phyloP scores from a whole-genome alignment of 2,888 invertebrate species.

The Pachycephus smyrnensis region DNA sequence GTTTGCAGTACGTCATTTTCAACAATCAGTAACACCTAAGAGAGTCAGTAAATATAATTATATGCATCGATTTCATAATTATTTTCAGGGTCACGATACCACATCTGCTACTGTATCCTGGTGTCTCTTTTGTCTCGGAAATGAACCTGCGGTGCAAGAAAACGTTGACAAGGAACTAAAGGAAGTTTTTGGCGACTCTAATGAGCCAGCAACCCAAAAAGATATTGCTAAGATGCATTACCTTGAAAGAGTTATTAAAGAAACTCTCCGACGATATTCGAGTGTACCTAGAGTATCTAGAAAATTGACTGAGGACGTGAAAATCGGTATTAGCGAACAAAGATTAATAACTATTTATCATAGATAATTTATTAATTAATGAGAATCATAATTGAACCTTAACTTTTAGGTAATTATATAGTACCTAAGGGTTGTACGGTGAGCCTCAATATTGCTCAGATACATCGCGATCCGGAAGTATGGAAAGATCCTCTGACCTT shows the following conservation, averaged over 20 bases:
- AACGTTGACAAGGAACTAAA: slow-evolving; percentile 68
- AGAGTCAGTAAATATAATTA: background rate
- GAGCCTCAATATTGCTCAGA: slow-evolving; percentile 63
- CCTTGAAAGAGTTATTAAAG: background rate
- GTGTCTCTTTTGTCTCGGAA: slow-evolving; percentile 68
- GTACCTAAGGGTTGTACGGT: slow-evolving; percentile 66
- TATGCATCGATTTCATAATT: slow-evolving; percentile 13
- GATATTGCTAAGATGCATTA: slow-evolving; percentile 63
- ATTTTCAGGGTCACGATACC: slow-evolving; percentile 68
- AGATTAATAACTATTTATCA: background rate
- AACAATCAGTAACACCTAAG: slow-evolving; percentile 42
- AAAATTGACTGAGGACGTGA: slow-evolving; percentile 64
- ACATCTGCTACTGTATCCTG: slow-evolving; percentile 70
- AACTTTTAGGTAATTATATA: slow-evolving; percentile 53
- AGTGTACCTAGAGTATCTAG: slow-evolving; percentile 52
- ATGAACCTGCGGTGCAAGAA: slow-evolving; percentile 67
- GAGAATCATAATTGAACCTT: background rate
- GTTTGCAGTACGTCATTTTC: slow-evolving; percentile 72
- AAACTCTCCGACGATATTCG: background rate
- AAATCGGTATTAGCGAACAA: slow-evolving; percentile 54
- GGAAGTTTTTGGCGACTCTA: slow-evolving; percentile 58
- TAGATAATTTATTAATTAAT: background rate
- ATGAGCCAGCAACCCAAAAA: slow-evolving; percentile 48
- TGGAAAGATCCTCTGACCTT: slow-evolving; percentile 69
- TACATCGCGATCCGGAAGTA: slow-evolving; percentile 67